These are phyloP conservation scores for Stenurella melanura DNA, from an alignment of 2,888 invertebrate genomes.

Conservation along the genomic window DNA sequence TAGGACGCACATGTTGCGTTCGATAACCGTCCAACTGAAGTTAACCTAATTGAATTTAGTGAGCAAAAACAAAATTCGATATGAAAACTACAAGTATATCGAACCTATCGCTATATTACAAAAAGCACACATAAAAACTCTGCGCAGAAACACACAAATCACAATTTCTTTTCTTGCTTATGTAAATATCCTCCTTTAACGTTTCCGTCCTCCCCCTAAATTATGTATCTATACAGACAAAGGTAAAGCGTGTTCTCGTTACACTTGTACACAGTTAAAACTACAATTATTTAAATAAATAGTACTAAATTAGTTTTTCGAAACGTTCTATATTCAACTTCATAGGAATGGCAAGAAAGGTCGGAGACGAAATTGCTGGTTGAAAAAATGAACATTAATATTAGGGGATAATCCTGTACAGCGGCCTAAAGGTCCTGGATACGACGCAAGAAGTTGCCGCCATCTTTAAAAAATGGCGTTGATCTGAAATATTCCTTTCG, in stretches of 20 bases:
- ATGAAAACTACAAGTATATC: constrained; percentile 61
- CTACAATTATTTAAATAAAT: constrained; percentile 44
- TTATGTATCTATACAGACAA: constrained; percentile 56
- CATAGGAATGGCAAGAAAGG: not conserved
- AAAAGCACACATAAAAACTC: constrained; percentile 56
- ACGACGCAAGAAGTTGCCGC: no score
- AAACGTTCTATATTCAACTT: constrained; percentile 37
- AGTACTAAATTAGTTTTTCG: constrained; percentile 20
- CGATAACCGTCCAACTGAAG: not conserved
- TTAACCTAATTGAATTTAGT: not conserved
- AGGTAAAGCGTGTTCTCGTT: constrained; percentile 60
- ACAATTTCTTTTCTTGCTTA: constrained; percentile 41
- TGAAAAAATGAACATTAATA: no score
- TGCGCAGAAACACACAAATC: constrained; percentile 54
- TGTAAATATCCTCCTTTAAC: constrained; percentile 28
- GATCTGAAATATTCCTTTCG: no score
- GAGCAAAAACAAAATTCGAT: constrained; percentile 43
- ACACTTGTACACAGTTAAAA: constrained; percentile 56
- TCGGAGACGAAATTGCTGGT: no score
- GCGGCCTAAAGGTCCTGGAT: no score
- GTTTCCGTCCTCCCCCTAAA: constrained; percentile 32
- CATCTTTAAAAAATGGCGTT: no score
- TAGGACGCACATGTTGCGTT: no score
- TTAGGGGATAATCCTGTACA: no score
- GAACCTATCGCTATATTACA: constrained; percentile 58